Percentiles rank a stretch among this genome's conserved stretches.
These are phyloP conservation scores for Cacatua alba DNA, from an alignment of 2,113 vertebrate genomes.

Conservation along the genomic window DNA sequence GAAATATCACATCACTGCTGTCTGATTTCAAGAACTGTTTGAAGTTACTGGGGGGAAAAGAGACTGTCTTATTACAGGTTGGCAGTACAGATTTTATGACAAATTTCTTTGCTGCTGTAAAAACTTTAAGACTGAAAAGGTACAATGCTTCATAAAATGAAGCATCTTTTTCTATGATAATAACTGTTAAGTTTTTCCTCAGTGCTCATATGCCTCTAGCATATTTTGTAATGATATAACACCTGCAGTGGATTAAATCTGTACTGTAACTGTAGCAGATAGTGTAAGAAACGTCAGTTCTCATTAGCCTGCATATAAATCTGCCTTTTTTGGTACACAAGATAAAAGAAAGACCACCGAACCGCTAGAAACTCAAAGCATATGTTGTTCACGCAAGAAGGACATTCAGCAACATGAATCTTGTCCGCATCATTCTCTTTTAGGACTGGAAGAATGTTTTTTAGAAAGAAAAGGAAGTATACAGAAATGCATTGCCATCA, in stretches of 20 bases:
- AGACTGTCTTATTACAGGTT: slow-evolving; percentile 5
- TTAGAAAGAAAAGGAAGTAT: neutral
- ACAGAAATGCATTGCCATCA: neutral
- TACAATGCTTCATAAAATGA: slow-evolving; percentile 4
- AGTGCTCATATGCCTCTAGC: slow-evolving; percentile 39
- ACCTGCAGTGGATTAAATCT: slow-evolving; percentile 58
- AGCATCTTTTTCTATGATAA: slow-evolving; percentile 27
- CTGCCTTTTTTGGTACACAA: slow-evolving; percentile 53
- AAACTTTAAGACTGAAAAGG: slow-evolving; percentile 27
- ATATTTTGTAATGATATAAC: slow-evolving; percentile 44
- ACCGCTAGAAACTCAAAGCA: slow-evolving; percentile 40
- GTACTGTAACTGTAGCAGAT: slow-evolving; percentile 41
- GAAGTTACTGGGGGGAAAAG: neutral
- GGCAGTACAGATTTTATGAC: slow-evolving; percentile 29
- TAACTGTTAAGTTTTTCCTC: slow-evolving; percentile 34
- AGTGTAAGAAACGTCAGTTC: slow-evolving; percentile 65
- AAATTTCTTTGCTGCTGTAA: slow-evolving; percentile 29
- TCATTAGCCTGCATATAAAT: slow-evolving; percentile 74
- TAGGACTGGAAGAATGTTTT: neutral
- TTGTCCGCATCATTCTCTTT: slow-evolving; percentile 2
- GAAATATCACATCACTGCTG: slow-evolving; percentile 6
- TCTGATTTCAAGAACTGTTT: neutral
- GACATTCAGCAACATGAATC: neutral
- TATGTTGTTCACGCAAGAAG: slow-evolving; percentile 66
- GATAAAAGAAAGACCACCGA: slow-evolving; percentile 34